These are phyloP conservation scores for Anoura caudifer DNA, from an alignment of 2,113 vertebrate species.

Conservation along the genomic window DNA sequence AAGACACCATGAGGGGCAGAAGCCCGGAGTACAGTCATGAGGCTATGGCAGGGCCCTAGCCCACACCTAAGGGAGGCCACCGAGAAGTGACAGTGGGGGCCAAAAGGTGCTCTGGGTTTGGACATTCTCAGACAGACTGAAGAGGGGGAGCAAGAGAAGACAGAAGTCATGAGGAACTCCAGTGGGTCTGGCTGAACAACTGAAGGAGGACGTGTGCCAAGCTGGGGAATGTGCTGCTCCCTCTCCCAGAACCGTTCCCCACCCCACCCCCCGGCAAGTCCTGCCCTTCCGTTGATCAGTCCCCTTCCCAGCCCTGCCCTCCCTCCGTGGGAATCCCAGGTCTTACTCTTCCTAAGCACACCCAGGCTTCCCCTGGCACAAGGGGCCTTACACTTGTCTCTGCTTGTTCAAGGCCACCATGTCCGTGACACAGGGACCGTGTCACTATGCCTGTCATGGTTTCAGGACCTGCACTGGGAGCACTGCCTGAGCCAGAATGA, in stretches of 20 bases:
- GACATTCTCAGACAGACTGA: neutral
- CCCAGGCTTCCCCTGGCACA: rapidly evolving
- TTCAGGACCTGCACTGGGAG: neutral
- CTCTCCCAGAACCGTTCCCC: no score
- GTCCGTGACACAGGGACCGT: neutral
- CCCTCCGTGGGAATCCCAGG: neutral
- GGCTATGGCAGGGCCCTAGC: neutral
- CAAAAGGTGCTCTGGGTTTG: rapidly evolving
- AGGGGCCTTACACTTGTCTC: no score
- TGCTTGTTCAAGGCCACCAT: neutral
- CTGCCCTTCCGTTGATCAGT: rapidly evolving
- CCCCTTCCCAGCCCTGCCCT: neutral
- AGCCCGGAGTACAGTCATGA: neutral
- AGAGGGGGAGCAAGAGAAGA: neutral
- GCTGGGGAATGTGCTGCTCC: neutral
- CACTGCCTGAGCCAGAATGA: neutral
- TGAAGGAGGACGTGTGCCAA: neutral
- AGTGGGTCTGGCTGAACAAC: neutral
- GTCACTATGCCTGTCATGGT: neutral
- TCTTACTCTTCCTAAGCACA: neutral
- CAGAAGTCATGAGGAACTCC: neutral
- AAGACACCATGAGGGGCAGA: neutral
- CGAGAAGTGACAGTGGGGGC: neutral
- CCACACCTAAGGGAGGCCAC: neutral
- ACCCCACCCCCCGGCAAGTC: neutral